Evolutionary conservation across 1,140 invertebrate genomes (phyloP), one percentile per base, ranked within the genome.

Genomic region (Drosophila bifasciata): DNA sequence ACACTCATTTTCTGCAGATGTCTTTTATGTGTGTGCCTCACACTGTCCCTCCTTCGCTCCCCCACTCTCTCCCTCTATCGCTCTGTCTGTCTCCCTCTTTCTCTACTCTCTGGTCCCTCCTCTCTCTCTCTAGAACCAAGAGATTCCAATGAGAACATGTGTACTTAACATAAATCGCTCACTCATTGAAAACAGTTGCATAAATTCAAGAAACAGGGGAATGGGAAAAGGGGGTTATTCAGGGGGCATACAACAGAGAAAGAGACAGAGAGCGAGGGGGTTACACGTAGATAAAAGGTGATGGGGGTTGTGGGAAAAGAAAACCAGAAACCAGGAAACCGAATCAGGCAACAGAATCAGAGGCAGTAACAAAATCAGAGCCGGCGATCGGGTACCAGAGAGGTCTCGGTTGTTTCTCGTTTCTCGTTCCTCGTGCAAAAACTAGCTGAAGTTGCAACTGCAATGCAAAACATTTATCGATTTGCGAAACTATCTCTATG

Each of bases 161-260:
- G 81, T 88, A 86, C 83, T 86, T 86, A 88, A 88, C 81, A 86
- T 88, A 86, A 86, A 88, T 86, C 81, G 81, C 83, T 88, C 83
- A 86, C 78, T 88, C 83, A 88, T 86, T 86, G 78, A 85, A 85
- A 81, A 71, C 83, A 85, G 73, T 85, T 85, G 81, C 77, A 85
- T 85, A 85, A 85, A 85, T 88, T 64, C 77, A n/a, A n/a, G 63
- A 68, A 77, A 55, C n/a, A n/a, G 19, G 32, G 32, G 32, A 36
- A 36, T 32, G 28, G 1, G 9, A 32, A 32, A 11, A 4, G 9
- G 28, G 28, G 28, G 3, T 11, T 11, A 9, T 48, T 7, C 6
- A 8, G 7, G 25, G 25, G 25, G 0, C 25, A 25, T 0, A 32
- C 28, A 32, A 32, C 28, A 9, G 8, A 32, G 28, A 32, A 32